Evolutionary conservation across 2,888 invertebrate genomes (phyloP).

Genomic region (Tuberolachnus salignus): DNA sequence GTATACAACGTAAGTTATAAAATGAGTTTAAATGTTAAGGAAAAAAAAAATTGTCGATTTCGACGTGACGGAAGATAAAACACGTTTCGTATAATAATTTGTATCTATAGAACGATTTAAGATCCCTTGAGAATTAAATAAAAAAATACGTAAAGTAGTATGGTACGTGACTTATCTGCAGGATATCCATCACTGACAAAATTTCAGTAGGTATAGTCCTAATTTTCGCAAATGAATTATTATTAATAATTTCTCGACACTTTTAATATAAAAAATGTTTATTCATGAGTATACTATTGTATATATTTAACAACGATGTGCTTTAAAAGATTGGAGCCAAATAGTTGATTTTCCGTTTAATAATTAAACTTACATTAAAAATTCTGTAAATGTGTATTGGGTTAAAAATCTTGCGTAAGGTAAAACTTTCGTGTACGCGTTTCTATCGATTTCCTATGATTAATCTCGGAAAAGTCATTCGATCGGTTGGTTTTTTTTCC

Average conservation of each 20-base stretch:
- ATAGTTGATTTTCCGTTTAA: no score
- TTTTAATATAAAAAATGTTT: not conserved
- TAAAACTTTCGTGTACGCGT: not conserved
- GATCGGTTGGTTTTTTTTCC: not conserved
- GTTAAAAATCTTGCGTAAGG: not conserved
- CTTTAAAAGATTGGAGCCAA: no score
- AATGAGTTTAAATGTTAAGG: no score
- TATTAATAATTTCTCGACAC: not conserved
- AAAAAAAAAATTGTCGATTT: no score
- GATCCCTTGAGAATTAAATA: constrained; percentile 1
- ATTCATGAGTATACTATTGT: no score
- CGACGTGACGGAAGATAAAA: no score
- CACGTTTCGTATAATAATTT: not conserved
- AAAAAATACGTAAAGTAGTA: not conserved
- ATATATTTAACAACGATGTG: no score
- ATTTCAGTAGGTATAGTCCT: not conserved
- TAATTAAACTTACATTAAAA: no score
- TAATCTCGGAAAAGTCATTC: constrained; percentile 20
- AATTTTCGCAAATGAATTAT: not conserved
- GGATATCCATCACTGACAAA: constrained; percentile 15
- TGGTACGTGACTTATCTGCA: constrained; percentile 36
- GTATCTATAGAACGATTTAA: not conserved
- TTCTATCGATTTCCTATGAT: not conserved
- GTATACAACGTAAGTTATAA: no score
- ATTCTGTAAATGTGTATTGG: not conserved